Base-by-base conservation (phyloP, 2,797 vertebrate genomes). In the Leptatherina wallacei region DNA sequence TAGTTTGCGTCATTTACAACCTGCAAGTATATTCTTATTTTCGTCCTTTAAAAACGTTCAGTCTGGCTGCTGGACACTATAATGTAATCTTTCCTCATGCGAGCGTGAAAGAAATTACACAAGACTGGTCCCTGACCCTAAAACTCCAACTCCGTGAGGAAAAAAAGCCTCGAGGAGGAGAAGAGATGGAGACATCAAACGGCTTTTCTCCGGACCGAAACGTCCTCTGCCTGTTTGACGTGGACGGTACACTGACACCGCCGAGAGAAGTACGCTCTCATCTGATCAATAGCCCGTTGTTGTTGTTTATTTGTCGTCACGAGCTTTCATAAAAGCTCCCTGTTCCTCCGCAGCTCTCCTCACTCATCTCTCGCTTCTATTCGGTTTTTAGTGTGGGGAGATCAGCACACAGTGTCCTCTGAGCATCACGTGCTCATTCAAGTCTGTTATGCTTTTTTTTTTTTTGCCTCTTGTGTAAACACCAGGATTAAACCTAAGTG, bases 161-260 rank as follows among this genome's bases (percentile, higher is more conserved):
- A 65, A 8, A 1, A 18, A 22, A 13, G 5, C 1, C 2, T 27
- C 20, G 16, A 14, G n/a, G 29, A 54, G 24, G 11, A 20, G 24
- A 24, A 32, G 54, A 70, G 4, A 95, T 94, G 94, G 92, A 92
- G 56, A 72, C 78, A 73, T 47, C 65, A 0, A 64, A 57, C 13
- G 44, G 49, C 22, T 83, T 78, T 29, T 68, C 86, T 1, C 27
- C 81, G 14, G 89, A 89, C n/a, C 75, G 93, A 38, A 93, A 75
- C 72, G 69, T 92, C 75, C 93, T 99, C 38, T 99, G 98, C 63
- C 93, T 99, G 69, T 99, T 99, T 90, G 97, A 99, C 40, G 98
- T 99, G 92, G 98, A 99, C 73, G 97, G 97, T 0, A 99, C 97
- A 6, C 94, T 98, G 82, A 98, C 97, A 8, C 90, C 93, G 0